A percentile compares a stretch with the other conserved stretches of the same genome.
These are phyloP conservation scores for Brachirus orientalis DNA, from an alignment of 2,113 vertebrate species.

Conservation along the genomic window DNA sequence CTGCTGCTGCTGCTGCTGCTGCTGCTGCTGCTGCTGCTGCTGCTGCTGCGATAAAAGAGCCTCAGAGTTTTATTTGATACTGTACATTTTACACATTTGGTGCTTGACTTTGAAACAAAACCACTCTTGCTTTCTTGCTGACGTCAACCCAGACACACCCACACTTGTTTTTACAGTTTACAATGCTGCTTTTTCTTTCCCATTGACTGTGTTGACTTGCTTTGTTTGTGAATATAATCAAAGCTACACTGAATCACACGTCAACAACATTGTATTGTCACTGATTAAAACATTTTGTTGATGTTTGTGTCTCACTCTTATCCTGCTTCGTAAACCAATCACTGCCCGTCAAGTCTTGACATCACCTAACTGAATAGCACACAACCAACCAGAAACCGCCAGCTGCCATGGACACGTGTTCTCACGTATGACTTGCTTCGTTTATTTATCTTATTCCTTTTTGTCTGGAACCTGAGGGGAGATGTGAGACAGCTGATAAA, in stretches of 20 bases:
- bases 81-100: constrained; percentile 10
- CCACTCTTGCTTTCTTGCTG: constrained; percentile 24
- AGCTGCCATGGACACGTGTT: constrained; percentile 19
- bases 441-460: constrained; percentile 59
- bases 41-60: no score
- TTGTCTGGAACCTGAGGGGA: constrained; percentile 31
- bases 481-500: constrained; percentile 66
- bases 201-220: not conserved
- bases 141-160: constrained; percentile 27
- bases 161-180: constrained; percentile 47
- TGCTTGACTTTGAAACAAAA: constrained; percentile 11
- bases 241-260: constrained; percentile 12
- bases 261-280: constrained; percentile 30
- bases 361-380: constrained; percentile 29
- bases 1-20: no score
- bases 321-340: constrained; percentile 15
- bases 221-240: no score
- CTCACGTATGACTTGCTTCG: constrained; percentile 38
- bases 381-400: constrained; percentile 26
- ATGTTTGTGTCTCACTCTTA: constrained; percentile 2
- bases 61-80: not conserved
- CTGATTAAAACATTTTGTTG: no score
- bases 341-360: constrained; percentile 51
- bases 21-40: no score
- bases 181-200: not conserved